phyloP scores from a whole-genome alignment of 1,140 invertebrate genomes.

The Euura lappo region DNA sequence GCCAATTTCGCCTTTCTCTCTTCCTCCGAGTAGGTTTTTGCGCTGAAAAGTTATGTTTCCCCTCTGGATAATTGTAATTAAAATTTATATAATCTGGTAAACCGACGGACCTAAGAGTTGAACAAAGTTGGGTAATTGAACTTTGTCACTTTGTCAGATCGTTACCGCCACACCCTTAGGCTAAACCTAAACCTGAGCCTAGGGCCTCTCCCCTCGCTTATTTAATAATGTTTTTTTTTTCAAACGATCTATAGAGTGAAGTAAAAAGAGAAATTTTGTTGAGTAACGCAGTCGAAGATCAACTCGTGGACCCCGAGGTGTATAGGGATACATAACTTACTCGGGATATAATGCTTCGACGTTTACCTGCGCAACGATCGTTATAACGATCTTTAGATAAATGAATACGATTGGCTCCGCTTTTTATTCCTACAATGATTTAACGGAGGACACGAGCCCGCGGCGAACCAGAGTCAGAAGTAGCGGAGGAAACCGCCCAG shows the following conservation, averaged over 20 bases:
- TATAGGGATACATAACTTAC: neutral
- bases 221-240: no score
- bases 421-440: neutral
- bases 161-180: neutral
- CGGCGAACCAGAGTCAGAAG: neutral
- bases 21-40: neutral
- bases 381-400: neutral
- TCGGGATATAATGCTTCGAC: no score
- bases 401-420: neutral
- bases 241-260: no score
- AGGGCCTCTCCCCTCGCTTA: neutral
- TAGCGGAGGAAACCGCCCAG: neutral
- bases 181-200: neutral
- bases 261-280: no score
- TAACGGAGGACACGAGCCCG: neutral
- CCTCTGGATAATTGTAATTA: neutral
- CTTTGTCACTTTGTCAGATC: neutral
- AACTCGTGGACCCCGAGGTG: neutral
- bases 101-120: no score
- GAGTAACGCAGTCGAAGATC: neutral
- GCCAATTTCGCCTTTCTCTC: neutral
- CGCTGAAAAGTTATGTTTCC: neutral
- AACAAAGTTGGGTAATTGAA: neutral
- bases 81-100: neutral
- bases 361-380: no score